phyloP scores from a whole-genome alignment of 2,797 vertebrate species.

The Tachyglossus aculeatus region DNA sequence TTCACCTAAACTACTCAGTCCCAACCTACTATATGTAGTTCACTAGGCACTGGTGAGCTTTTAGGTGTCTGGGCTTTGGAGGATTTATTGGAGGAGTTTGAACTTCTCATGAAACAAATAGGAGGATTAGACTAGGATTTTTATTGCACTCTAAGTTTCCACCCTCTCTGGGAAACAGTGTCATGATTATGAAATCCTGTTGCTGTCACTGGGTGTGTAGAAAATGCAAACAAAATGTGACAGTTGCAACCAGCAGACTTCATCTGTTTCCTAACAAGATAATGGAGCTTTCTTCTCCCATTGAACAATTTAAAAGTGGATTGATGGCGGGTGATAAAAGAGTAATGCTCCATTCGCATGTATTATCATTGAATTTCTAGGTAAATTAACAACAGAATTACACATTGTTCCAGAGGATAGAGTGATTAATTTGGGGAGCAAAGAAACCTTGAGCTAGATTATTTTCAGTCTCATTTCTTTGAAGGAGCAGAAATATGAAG shows the following conservation, averaged over 20 bases:
- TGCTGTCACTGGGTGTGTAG: no score
- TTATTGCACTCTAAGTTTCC: neutral
- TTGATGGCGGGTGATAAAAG: conserved; percentile 2
- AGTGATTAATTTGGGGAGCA: neutral
- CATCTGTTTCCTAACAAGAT: neutral
- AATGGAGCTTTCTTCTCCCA: neutral
- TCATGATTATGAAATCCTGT: neutral
- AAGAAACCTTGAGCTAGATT: no score
- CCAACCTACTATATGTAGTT: no score
- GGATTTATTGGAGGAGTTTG: neutral
- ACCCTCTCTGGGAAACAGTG: neutral
- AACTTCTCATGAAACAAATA: neutral
- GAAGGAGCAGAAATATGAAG: no score
- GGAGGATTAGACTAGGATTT: neutral
- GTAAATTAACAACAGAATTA: neutral
- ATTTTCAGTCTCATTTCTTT: no score
- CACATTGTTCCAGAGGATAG: neutral
- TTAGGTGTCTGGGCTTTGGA: neutral
- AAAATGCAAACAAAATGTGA: no score
- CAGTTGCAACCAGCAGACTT: neutral
- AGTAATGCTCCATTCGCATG: neutral
- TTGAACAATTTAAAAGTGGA: neutral
- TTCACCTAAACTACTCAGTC: no score
- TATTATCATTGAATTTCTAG: conserved; percentile 4
- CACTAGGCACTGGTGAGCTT: no score